These are phyloP conservation scores for Bufo gargarizans DNA, from an alignment of 2,113 vertebrate genomes.

Conservation along the genomic window DNA sequence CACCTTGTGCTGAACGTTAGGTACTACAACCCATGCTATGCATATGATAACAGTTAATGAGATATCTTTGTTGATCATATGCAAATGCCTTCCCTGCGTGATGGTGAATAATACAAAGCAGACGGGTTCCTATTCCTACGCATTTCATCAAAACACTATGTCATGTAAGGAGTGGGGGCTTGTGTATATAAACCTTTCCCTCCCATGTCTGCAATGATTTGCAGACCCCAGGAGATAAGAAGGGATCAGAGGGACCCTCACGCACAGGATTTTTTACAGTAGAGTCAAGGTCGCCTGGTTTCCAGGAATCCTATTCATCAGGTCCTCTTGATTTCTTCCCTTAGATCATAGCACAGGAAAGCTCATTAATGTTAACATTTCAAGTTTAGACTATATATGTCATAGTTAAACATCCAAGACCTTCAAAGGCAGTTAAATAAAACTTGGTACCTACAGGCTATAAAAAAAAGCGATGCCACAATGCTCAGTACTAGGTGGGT, in stretches of 20 bases:
- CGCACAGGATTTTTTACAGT: slow-evolving; percentile 38
- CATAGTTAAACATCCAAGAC: slow-evolving; percentile 17
- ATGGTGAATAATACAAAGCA: slow-evolving; percentile 48
- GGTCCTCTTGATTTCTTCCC: slow-evolving; percentile 37
- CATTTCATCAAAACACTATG: slow-evolving; percentile 57
- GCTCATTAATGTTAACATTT: slow-evolving; percentile 25
- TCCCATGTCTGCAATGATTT: slow-evolving; percentile 45
- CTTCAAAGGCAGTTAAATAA: background rate
- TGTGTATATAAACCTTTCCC: slow-evolving; percentile 45
- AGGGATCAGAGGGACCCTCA: slow-evolving; percentile 52
- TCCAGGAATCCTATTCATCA: slow-evolving; percentile 44
- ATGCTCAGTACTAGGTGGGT: no score
- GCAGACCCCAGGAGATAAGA: slow-evolving; percentile 56
- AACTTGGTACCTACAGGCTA: background rate
- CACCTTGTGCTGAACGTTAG: background rate
- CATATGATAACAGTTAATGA: slow-evolving; percentile 56
- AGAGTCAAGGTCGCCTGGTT: slow-evolving; percentile 39
- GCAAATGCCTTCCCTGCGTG: slow-evolving; percentile 49
- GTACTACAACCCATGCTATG: slow-evolving; percentile 3
- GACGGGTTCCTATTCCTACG: slow-evolving; percentile 47
- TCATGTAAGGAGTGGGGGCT: slow-evolving; percentile 44
- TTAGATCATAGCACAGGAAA: slow-evolving; percentile 34
- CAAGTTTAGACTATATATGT: background rate
- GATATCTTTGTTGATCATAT: slow-evolving; percentile 52
- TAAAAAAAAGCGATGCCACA: background rate